Evolutionary conservation across 2,113 vertebrate genomes (phyloP).

Genomic region (Chinchilla lanigera): DNA sequence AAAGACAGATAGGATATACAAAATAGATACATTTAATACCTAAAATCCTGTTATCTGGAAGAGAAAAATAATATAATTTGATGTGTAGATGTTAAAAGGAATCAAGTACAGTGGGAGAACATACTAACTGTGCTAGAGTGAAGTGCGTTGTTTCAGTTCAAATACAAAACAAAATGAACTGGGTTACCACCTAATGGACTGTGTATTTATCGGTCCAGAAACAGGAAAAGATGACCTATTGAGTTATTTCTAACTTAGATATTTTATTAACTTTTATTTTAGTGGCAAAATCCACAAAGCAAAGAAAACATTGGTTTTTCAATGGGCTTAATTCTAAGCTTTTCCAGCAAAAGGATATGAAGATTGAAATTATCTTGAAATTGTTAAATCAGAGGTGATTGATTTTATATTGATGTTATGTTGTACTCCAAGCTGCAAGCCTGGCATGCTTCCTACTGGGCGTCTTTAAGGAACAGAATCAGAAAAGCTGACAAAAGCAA

Average conservation of each 20-base stretch:
- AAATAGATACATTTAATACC: background rate
- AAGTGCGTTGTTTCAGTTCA: background rate
- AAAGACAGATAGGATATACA: background rate
- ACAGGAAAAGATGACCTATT: background rate
- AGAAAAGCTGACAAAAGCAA: conserved; percentile 39
- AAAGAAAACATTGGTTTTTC: conserved; percentile 8
- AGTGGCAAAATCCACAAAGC: background rate
- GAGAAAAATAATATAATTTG: background rate
- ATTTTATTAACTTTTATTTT: conserved; percentile 9
- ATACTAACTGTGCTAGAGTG: background rate
- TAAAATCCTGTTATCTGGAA: background rate
- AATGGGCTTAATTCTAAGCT: conserved; percentile 32
- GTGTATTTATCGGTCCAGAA: background rate
- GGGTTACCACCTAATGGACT: background rate
- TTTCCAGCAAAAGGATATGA: background rate
- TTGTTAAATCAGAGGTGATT: background rate
- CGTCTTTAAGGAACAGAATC: conserved; percentile 31
- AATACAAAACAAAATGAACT: background rate
- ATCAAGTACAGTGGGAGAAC: background rate
- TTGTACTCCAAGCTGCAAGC: background rate
- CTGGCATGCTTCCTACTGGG: background rate
- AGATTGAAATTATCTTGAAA: conserved; percentile 49
- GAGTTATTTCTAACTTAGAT: background rate
- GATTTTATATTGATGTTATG: conserved; percentile 8
- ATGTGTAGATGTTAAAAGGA: background rate